Base-by-base conservation (phyloP, 2,797 vertebrate genomes). In the Myotis vivesi region DNA sequence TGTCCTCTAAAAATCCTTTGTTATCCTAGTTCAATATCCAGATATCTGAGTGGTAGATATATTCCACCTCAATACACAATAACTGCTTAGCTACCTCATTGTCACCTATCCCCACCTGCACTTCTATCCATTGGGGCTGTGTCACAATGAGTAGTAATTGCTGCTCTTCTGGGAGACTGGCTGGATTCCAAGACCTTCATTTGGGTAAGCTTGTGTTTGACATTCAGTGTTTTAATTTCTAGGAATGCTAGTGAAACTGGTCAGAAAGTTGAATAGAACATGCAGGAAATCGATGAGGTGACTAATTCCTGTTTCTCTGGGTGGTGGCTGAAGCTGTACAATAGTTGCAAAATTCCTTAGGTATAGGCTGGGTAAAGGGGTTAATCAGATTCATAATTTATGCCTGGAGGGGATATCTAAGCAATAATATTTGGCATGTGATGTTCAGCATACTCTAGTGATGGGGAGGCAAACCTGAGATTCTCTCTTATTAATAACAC, bases 201-300 rank as follows among this genome's bases (percentile, higher is more conserved):
- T 83, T 75, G 46, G 49, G 38, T 86, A 89, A 86, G 38, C 41
- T n/a, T 87, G 28, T 64, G 75, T 94, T 86, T 89, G n/a, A 23
- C 85, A 92, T 79, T 86, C 82, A 83, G 81, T 69, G 36, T 71
- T 90, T 83, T 71, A 51, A 20, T 89, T 92, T 92, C 22, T 73
- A 91, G 55, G 23, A 92, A 81, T 84, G 90, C 80, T 89, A 75
- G 66, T 94, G 66, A 91, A 89, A 92, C 38, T 92, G 46, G 46
- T 84, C 72, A 97, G 72, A 80, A 93, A 94, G 55, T 85, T 89
- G 55, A 38, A n/a, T 36, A 73, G 71, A 68, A 64, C 41, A 82
- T 53, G 17, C 87, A 23, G 41, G 51, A 83, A 89, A 55, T 3
- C 59, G 80, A 69, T 28, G 51, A 71, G 38, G 25, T 76, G 66